Evolutionary conservation across 2,888 invertebrate genomes (phyloP), one percentile per base, ranked within the genome.

Genomic region (Eupithecia subfuscata): DNA sequence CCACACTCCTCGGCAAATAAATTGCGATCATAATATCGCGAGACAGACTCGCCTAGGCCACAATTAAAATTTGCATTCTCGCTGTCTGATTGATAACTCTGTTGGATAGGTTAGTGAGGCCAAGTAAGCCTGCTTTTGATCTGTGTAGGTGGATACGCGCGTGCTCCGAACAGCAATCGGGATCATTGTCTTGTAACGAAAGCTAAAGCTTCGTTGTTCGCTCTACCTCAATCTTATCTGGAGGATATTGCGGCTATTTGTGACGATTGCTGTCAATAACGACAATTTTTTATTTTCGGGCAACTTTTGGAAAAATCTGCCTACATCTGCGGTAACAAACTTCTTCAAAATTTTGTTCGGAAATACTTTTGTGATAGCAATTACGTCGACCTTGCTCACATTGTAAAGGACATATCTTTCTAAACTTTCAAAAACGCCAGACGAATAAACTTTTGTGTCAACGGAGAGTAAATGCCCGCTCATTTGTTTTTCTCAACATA

Each of bases 31-130:
- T 92, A 92, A 92, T 91, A 91, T 84, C 86, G 83, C 87, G 89
- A 91, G 89, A 88, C 82, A 85, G 87, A 87, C 88, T 87, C 87
- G 80, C 86, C 84, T 84, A 82, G 80, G 82, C 84, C 81, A 92
- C 92, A 92, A 93, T 93, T 94, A 92, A 92, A 91, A 94, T 93
- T 94, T 92, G 91, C 93, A 94, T 94, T 92, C 90, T 85, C 86
- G 89, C 85, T 84, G 83, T 88, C 86, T 93, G 92, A 94, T 94
- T 93, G 93, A 93, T 94, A 92, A 91, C 90, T 92, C 83, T 89
- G 91, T 92, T 91, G 87, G 86, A 87, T 89, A 88, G 87, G 85
- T 87, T 87, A 90, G 89, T 88, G 87, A 86, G 87, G 85, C 84
- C 60, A 72, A 74, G 60, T 68, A n/a, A 69, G 69, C 60, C 65